Conservation (phyloP, 2,113 vertebrate species). For the Oryzias celebensis region DNA sequence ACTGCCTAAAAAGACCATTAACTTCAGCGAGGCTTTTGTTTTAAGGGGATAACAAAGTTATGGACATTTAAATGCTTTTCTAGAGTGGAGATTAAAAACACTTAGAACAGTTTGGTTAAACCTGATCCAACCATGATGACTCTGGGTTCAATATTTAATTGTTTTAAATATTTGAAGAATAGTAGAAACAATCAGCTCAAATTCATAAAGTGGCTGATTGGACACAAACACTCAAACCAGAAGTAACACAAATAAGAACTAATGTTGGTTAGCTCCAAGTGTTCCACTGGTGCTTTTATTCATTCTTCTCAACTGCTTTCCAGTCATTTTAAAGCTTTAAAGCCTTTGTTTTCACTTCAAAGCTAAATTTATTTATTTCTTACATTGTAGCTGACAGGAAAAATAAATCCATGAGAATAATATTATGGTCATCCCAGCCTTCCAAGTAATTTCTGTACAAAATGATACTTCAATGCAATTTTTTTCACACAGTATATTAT, state of each 20-base stretch:
- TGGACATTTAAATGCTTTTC: too few relatives aligned
- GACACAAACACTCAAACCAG: neutral
- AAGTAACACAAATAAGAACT: slow-evolving; percentile 38
- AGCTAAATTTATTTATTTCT: neutral
- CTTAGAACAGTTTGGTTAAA: too few relatives aligned
- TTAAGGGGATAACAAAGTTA: too few relatives aligned
- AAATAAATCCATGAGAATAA: slow-evolving; percentile 36
- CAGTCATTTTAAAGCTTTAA: slow-evolving; percentile 11
- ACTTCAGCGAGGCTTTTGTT: neutral
- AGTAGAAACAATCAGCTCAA: slow-evolving; percentile 14
- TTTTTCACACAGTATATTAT: neutral
- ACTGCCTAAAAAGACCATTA: neutral
- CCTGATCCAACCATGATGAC: too few relatives aligned
- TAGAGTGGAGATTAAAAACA: too few relatives aligned
- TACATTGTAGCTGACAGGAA: neutral
- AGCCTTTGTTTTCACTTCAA: neutral
- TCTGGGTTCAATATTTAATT: too few relatives aligned
- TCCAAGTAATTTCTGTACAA: slow-evolving; percentile 20
- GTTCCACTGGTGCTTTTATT: slow-evolving; percentile 30
- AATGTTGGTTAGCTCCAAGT: slow-evolving; percentile 38
- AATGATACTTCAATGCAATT: slow-evolving; percentile 12
- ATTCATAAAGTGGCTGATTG: slow-evolving; percentile 22
- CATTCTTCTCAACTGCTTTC: slow-evolving; percentile 12
- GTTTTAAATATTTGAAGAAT: too few relatives aligned
- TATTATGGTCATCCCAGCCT: slow-evolving; percentile 10